phyloP scores from a whole-genome alignment of 2,888 invertebrate genomes.

The Pharmacophagus antenor region DNA sequence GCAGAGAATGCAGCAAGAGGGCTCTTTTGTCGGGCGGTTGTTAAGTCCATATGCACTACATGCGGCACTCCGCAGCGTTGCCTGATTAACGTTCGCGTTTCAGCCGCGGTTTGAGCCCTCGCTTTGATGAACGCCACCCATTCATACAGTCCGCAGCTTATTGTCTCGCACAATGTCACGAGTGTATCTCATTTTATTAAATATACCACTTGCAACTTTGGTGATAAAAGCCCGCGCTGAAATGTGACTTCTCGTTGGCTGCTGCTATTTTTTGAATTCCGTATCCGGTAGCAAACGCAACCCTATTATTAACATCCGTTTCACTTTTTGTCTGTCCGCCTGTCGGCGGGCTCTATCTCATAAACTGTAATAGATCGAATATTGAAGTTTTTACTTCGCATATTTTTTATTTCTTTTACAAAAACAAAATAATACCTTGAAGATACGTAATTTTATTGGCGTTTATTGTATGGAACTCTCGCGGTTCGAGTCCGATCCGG shows the following conservation, averaged over 20 bases:
- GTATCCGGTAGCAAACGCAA: too few species aligned
- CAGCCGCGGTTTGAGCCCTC: slow-evolving; percentile 13
- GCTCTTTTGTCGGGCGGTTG: slow-evolving; percentile 16
- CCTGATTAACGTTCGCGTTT: slow-evolving; percentile 22
- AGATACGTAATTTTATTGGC: too few species aligned
- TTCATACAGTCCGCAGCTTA: slow-evolving; percentile 6
- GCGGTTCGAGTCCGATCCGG: too few species aligned
- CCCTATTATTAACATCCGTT: too few species aligned
- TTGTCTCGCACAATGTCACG: slow-evolving; percentile 13
- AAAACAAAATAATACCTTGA: too few species aligned
- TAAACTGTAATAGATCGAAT: too few species aligned
- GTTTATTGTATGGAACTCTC: too few species aligned
- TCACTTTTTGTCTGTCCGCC: too few species aligned
- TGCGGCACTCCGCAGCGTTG: slow-evolving; percentile 3
- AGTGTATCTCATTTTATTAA: neutral
- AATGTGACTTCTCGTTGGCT: neutral
- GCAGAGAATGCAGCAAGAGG: slow-evolving; percentile 13
- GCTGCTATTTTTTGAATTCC: neutral
- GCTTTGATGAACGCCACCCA: slow-evolving; percentile 18
- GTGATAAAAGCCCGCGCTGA: neutral
- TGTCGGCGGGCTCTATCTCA: too few species aligned
- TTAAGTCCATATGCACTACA: slow-evolving; percentile 8
- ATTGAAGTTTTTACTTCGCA: too few species aligned
- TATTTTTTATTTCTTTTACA: too few species aligned
- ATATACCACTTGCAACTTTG: neutral